Evolutionary conservation across 1,140 invertebrate species (phyloP).

Genomic region (Drosophila pectinifera): DNA sequence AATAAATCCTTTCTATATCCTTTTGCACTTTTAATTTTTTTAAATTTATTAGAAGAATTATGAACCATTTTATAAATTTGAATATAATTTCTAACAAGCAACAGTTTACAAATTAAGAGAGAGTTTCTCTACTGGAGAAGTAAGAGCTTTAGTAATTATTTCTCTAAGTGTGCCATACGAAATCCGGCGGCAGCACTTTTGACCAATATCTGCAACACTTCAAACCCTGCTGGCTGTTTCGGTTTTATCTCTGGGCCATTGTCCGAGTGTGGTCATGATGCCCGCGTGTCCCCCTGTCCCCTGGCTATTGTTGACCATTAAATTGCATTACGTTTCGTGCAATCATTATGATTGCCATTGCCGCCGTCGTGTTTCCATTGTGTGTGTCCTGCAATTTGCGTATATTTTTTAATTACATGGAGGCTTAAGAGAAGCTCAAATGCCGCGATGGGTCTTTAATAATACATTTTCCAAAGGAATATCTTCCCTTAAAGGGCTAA

Average conservation of each 20-base stretch:
- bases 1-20: not conserved
- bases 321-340: slow-evolving; percentile 74
- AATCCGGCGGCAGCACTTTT: slow-evolving; percentile 62
- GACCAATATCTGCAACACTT: slow-evolving; percentile 82
- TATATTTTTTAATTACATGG: slow-evolving; percentile 60
- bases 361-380: slow-evolving; percentile 32
- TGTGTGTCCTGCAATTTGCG: slow-evolving; percentile 45
- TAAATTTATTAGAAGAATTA: not conserved
- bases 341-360: slow-evolving; percentile 69
- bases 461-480: not conserved
- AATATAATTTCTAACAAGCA: not conserved
- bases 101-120: too few relatives aligned
- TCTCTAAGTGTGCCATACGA: slow-evolving; percentile 6
- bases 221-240: slow-evolving; percentile 54
- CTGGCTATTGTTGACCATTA: slow-evolving; percentile 62
- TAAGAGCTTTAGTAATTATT: too few relatives aligned
- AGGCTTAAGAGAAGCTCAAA: slow-evolving; percentile 15
- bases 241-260: slow-evolving; percentile 36
- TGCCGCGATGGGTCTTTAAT: not conserved
- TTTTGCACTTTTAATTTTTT: not conserved
- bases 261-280: slow-evolving; percentile 51
- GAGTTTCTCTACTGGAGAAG: too few relatives aligned
- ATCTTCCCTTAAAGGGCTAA: not conserved
- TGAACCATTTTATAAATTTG: too few relatives aligned
- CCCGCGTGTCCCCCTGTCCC: not conserved